Evolutionary conservation across 2,888 invertebrate species (phyloP).

Genomic region (Drosophila pegasa): DNA sequence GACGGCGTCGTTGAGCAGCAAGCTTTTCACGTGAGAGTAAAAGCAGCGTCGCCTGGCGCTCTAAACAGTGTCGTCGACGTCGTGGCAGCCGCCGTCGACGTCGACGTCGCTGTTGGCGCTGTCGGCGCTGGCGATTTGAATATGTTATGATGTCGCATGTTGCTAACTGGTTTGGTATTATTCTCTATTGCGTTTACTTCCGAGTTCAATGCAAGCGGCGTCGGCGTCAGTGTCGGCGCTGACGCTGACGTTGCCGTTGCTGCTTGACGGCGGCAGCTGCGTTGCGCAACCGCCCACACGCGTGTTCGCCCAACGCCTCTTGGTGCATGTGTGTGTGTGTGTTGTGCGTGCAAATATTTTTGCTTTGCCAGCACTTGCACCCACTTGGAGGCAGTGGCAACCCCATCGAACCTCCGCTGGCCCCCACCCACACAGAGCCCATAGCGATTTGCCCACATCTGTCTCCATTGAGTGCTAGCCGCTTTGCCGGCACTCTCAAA

Average conservation of each 20-base stretch:
- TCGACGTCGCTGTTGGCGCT: slow-evolving; percentile 8
- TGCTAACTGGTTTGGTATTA: slow-evolving; percentile 72
- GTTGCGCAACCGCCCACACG: slow-evolving; percentile 80
- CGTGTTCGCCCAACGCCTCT: slow-evolving; percentile 21
- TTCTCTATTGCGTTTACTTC: slow-evolving; percentile 78
- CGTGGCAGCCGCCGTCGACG: slow-evolving; percentile 5
- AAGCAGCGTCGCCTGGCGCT: slow-evolving; percentile 54
- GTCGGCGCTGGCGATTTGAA: slow-evolving; percentile 63
- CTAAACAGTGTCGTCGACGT: slow-evolving; percentile 25
- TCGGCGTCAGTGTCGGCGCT: slow-evolving; percentile 22
- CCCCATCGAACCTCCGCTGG: slow-evolving; percentile 18
- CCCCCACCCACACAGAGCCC: slow-evolving; percentile 25
- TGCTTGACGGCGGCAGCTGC: slow-evolving; percentile 27
- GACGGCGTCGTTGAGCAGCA: slow-evolving; percentile 57
- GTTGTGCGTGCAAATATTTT: slow-evolving; percentile 75
- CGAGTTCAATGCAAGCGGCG: slow-evolving; percentile 75
- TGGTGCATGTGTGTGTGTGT: slow-evolving; percentile 32
- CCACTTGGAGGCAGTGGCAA: slow-evolving; percentile 48
- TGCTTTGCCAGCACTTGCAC: slow-evolving; percentile 64
- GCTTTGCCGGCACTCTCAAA: slow-evolving; percentile 72
- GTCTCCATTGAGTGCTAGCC: slow-evolving; percentile 68
- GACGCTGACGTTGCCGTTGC: slow-evolving; percentile 7
- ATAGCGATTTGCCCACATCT: slow-evolving; percentile 56
- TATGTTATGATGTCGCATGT: slow-evolving; percentile 77
- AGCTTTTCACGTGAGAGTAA: slow-evolving; percentile 77